phyloP scores from a whole-genome alignment of 1,140 invertebrate genomes.

The Lamellibrachia luymesi region DNA sequence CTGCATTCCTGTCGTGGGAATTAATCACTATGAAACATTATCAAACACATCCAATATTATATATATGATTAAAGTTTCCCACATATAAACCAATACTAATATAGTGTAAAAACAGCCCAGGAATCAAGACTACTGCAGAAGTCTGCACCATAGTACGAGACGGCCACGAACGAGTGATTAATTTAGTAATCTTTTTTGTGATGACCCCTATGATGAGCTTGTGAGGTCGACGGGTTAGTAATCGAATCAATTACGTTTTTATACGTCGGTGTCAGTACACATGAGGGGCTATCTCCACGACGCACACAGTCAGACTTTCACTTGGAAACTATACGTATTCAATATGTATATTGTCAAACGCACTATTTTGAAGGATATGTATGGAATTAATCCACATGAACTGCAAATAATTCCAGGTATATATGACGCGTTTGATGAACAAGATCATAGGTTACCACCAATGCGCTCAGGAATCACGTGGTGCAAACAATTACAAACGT shows the following conservation, averaged over 20 bases:
- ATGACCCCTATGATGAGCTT: not conserved
- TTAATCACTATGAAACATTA: not conserved
- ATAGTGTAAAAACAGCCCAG: not conserved
- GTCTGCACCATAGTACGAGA: not conserved
- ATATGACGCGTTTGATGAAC: too few species aligned
- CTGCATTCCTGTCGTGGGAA: not conserved
- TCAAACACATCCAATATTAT: not conserved
- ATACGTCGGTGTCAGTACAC: not conserved
- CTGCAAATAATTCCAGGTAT: too few species aligned
- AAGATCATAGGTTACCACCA: too few species aligned
- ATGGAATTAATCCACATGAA: too few species aligned
- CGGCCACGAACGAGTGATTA: not conserved
- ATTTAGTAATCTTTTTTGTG: not conserved
- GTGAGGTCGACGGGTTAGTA: not conserved
- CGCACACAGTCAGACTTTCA: not conserved
- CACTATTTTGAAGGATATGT: too few species aligned
- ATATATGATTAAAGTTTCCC: not conserved
- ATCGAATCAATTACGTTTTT: not conserved
- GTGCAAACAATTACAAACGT: not conserved
- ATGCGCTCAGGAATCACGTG: not conserved
- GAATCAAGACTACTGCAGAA: not conserved
- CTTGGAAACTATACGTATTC: too few species aligned
- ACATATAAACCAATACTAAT: not conserved
- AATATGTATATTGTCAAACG: too few species aligned
- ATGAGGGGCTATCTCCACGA: not conserved